Conservation (phyloP, 2,113 vertebrate genomes). For the Cynopterus brachyotis region DNA sequence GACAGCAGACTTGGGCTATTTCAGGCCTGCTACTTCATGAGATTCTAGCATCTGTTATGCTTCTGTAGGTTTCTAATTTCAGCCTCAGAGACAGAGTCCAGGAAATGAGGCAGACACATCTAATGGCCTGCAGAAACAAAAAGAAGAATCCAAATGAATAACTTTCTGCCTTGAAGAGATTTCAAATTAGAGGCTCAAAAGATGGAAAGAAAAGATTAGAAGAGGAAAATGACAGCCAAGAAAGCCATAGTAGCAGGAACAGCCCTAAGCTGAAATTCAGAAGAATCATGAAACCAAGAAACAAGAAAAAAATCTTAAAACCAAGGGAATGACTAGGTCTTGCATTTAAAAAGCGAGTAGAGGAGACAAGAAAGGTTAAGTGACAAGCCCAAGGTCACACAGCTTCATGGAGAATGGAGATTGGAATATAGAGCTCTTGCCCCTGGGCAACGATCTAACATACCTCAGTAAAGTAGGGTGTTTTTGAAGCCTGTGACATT, state of each 20-base stretch:
- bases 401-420: not conserved
- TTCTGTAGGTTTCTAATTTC: constrained; percentile 75
- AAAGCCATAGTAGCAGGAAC: not conserved
- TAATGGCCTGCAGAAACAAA: constrained; percentile 63
- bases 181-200: constrained; percentile 55
- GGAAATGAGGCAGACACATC: constrained; percentile 75
- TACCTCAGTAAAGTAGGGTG: too few species aligned
- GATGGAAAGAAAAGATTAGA: constrained; percentile 47
- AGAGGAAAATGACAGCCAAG: not conserved
- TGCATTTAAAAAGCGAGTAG: not conserved
- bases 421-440: not conserved
- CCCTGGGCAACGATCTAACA: not conserved
- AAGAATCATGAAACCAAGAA: not conserved
- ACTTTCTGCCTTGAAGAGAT: constrained; percentile 59
- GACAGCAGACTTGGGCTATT: constrained; percentile 48
- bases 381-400: not conserved
- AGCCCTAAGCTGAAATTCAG: not conserved
- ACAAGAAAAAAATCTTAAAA: not conserved
- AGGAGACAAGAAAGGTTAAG: not conserved
- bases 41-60: constrained; percentile 57
- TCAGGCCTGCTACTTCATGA: constrained; percentile 43
- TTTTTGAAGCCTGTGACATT: not conserved
- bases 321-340: not conserved
- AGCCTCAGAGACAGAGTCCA: constrained; percentile 61
- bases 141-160: constrained; percentile 55